Conservation (phyloP, 2,113 vertebrate species). For the Larimichthys crocea region DNA sequence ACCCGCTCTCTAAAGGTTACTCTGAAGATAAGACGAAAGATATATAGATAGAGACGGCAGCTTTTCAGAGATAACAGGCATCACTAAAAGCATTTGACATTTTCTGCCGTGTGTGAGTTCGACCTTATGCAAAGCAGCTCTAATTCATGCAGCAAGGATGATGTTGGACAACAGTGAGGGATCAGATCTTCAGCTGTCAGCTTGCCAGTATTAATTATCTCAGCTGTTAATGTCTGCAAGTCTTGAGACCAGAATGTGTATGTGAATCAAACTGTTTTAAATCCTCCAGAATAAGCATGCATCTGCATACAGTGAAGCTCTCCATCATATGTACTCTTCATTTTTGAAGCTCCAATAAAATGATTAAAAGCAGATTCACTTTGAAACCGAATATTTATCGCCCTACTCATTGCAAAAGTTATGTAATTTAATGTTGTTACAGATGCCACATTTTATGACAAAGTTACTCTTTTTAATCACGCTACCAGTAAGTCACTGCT, state of each 20-base stretch:
- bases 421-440: too few relatives aligned
- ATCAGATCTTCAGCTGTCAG: conserved; percentile 28
- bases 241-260: not conserved
- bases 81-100: conserved; percentile 36
- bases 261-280: conserved; percentile 15
- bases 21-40: not conserved
- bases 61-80: conserved; percentile 25
- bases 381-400: not conserved
- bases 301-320: not conserved
- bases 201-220: conserved; percentile 22
- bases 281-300: not conserved
- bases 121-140: conserved; percentile 25
- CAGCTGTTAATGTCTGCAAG: not conserved
- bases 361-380: not conserved
- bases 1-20: conserved; percentile 11
- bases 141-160: conserved; percentile 23
- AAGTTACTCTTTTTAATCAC: too few relatives aligned
- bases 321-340: not conserved
- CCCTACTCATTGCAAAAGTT: not conserved
- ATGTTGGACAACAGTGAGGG: not conserved
- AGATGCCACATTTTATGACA: too few relatives aligned
- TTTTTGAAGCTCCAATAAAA: not conserved
- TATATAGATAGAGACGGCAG: not conserved
- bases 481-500: too few relatives aligned
- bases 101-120: not conserved